A percentile compares a stretch with the other conserved stretches of the same genome.
Conservation (phyloP, 2,888 invertebrate species). For the Ophraella communa region DNA sequence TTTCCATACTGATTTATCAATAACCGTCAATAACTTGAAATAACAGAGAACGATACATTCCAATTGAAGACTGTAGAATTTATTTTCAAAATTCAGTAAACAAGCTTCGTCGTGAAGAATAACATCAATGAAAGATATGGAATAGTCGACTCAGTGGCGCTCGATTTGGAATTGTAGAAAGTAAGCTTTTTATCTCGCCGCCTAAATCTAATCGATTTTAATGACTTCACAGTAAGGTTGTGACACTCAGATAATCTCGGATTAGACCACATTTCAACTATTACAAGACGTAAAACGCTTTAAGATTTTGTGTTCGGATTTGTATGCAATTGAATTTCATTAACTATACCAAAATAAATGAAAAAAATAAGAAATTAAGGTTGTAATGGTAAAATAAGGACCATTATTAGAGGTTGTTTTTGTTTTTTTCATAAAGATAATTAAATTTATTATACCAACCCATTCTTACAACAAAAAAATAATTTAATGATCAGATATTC, state of each 20-base stretch:
- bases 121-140: constrained; percentile 30
- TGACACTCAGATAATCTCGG: constrained; percentile 46
- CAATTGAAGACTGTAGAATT: not conserved
- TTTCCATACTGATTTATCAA: not conserved
- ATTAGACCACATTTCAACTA: constrained; percentile 46
- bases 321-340: not conserved
- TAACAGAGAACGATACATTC: not conserved
- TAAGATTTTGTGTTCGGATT: constrained; percentile 36
- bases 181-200: constrained; percentile 41
- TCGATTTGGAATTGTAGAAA: not conserved
- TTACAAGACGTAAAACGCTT: constrained; percentile 45
- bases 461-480: too few relatives aligned
- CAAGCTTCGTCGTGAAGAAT: constrained; percentile 36
- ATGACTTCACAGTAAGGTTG: constrained; percentile 42
- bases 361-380: too few relatives aligned
- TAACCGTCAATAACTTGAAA: too few relatives aligned
- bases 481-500: too few relatives aligned
- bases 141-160: not conserved
- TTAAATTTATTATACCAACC: too few relatives aligned
- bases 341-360: not conserved
- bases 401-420: too few relatives aligned
- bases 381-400: not conserved
- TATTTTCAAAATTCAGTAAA: constrained; percentile 31
- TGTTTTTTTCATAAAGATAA: too few relatives aligned
- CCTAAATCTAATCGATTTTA: constrained; percentile 46